Evolutionary conservation across 2,888 invertebrate species (phyloP).

Genomic region (Ophion ventricosus): DNA sequence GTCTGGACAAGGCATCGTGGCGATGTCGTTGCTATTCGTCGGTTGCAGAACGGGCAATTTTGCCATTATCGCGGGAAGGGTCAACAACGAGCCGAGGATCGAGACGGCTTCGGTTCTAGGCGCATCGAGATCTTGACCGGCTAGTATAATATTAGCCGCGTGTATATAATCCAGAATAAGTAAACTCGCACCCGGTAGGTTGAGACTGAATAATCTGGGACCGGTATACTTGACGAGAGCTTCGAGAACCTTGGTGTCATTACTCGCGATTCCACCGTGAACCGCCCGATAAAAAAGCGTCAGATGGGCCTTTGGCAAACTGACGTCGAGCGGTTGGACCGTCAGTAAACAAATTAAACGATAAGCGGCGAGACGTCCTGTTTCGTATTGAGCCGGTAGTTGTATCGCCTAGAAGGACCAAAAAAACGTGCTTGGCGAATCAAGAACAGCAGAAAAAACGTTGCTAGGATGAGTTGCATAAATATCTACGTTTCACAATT

Average conservation of each 20-base stretch:
- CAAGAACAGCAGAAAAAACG: conserved; percentile 1
- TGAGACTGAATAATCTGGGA: conserved; percentile 92
- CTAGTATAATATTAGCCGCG: conserved; percentile 94
- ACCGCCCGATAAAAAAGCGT: conserved; percentile 94
- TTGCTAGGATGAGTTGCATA: too few species aligned
- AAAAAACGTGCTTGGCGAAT: neutral
- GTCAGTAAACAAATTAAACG: conserved; percentile 92
- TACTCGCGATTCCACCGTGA: conserved; percentile 87
- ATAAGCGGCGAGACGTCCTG: conserved; percentile 93
- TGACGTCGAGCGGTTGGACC: conserved; percentile 91
- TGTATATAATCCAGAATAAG: conserved; percentile 95
- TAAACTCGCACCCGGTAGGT: conserved; percentile 94
- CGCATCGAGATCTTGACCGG: conserved; percentile 90
- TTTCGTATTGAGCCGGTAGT: conserved; percentile 85
- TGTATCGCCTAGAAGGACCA: conserved; percentile 84
- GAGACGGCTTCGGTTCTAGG: conserved; percentile 96
- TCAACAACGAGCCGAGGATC: conserved; percentile 93
- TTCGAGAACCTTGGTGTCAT: conserved; percentile 82
- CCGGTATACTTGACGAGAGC: conserved; percentile 86
- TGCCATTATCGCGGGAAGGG: conserved; percentile 89
- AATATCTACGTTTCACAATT: too few species aligned
- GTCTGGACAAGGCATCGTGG: conserved; percentile 87
- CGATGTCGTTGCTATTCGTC: conserved; percentile 84
- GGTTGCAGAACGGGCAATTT: conserved; percentile 89
- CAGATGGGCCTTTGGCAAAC: conserved; percentile 84